Evolutionary conservation across 2,113 vertebrate genomes (phyloP).

Genomic region (Pagrus major): DNA sequence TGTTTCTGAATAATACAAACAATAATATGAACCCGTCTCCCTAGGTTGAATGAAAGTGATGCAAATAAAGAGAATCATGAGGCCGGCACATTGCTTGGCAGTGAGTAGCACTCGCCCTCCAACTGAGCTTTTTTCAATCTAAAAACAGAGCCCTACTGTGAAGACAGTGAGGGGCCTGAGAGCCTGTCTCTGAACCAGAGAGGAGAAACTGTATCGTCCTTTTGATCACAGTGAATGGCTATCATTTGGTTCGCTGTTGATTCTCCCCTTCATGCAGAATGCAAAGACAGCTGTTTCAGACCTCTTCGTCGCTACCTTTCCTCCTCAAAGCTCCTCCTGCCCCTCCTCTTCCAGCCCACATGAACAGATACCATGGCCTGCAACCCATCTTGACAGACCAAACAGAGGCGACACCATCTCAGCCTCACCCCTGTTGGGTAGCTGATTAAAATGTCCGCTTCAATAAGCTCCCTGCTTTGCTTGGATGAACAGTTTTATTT

Average conservation of each 20-base stretch:
- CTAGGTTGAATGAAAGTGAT: slow-evolving; percentile 15
- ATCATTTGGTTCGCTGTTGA: slow-evolving; percentile 55
- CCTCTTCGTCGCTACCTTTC: slow-evolving; percentile 52
- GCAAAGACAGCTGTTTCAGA: slow-evolving; percentile 67
- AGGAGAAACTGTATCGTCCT: slow-evolving; percentile 35
- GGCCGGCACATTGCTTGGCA: slow-evolving; percentile 34
- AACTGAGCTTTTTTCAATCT: slow-evolving; percentile 21
- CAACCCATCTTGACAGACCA: slow-evolving; percentile 57
- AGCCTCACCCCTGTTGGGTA: slow-evolving; percentile 66
- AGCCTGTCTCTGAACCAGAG: slow-evolving; percentile 34
- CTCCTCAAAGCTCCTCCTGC: slow-evolving; percentile 35
- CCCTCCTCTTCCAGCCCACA: slow-evolving; percentile 46
- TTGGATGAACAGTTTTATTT: slow-evolving; percentile 68
- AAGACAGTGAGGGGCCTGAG: slow-evolving; percentile 24
- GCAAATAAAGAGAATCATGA: slow-evolving; percentile 11
- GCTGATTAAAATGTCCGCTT: slow-evolving; percentile 78
- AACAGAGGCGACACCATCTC: slow-evolving; percentile 64
- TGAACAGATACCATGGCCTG: slow-evolving; percentile 35
- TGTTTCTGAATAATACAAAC: neutral
- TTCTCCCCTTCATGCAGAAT: slow-evolving; percentile 65
- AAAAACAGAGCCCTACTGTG: slow-evolving; percentile 50
- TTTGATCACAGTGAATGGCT: slow-evolving; percentile 68
- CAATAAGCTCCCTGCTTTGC: slow-evolving; percentile 65
- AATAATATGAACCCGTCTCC: neutral
- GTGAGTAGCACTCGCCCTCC: slow-evolving; percentile 1